These are phyloP conservation scores for Dynastes tityus DNA, from an alignment of 2,888 invertebrate species.

Conservation along the genomic window DNA sequence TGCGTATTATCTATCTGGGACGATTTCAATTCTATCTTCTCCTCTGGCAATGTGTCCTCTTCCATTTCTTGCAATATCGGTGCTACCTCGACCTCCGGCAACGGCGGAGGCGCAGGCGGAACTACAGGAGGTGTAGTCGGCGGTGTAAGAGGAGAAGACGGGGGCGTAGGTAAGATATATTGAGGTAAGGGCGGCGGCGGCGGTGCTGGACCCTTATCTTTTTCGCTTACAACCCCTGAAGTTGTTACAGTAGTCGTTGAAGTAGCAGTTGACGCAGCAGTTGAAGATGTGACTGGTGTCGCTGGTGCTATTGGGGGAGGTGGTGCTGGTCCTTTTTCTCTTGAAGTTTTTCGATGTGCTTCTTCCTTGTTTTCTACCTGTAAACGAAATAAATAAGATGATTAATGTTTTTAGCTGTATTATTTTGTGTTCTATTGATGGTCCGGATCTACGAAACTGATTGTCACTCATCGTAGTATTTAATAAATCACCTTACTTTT, in stretches of 20 bases:
- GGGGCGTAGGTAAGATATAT: conserved; percentile 66
- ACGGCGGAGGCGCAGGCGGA: conserved; percentile 50
- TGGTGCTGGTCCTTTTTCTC: conserved; percentile 88
- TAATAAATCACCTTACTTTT: too few relatives aligned
- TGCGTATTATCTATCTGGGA: conserved; percentile 16
- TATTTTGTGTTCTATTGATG: too few relatives aligned
- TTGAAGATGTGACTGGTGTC: conserved; percentile 50
- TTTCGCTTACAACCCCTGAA: conserved; percentile 64
- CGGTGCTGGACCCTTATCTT: conserved; percentile 66
- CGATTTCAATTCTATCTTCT: conserved; percentile 8
- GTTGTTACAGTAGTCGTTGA: conserved; percentile 62
- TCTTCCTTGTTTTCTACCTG: conserved; percentile 81
- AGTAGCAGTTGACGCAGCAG: conserved; percentile 60
- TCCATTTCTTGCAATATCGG: conserved; percentile 43
- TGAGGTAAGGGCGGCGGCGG: conserved; percentile 60
- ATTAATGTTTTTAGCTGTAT: too few relatives aligned
- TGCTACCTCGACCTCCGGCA: conserved; percentile 55
- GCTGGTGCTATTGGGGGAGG: conserved; percentile 71
- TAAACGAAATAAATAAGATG: conserved; percentile 46
- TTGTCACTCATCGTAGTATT: too few relatives aligned
- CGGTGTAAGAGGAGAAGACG: conserved; percentile 67
- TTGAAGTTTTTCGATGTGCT: conserved; percentile 72
- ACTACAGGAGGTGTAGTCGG: conserved; percentile 65
- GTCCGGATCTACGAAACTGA: too few relatives aligned
- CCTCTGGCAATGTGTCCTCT: conserved; percentile 44